Evolutionary conservation across 2,113 vertebrate genomes (phyloP).

Genomic region (Pampusana beccarii): DNA sequence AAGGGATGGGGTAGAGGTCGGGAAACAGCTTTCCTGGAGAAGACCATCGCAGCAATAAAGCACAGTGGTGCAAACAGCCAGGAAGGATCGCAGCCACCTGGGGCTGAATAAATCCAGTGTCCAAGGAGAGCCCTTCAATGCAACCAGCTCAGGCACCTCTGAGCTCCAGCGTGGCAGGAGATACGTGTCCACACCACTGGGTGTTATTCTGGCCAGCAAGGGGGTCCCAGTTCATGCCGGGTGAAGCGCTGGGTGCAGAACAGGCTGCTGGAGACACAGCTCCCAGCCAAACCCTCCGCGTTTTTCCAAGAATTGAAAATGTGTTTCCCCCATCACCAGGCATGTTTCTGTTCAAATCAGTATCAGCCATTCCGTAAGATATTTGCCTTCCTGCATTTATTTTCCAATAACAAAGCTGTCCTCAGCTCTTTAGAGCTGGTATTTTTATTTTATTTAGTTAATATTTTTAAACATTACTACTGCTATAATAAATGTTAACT

Average conservation of each 20-base stretch:
- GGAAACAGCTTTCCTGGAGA: background rate
- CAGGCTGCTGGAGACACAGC: background rate
- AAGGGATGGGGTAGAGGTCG: background rate
- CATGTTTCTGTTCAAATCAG: slow-evolving; percentile 47
- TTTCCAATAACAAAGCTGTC: slow-evolving; percentile 62
- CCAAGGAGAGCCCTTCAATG: background rate
- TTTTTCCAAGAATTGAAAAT: background rate
- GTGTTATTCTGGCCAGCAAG: background rate
- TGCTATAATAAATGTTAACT: slow-evolving; percentile 62
- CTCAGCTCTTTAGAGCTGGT: slow-evolving; percentile 51
- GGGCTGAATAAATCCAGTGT: background rate
- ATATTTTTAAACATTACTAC: slow-evolving; percentile 64
- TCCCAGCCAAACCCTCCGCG: background rate
- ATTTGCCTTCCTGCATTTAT: slow-evolving; percentile 64
- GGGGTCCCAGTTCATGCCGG: rapidly evolving
- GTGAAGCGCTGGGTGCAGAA: background rate
- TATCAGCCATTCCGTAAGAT: slow-evolving; percentile 36
- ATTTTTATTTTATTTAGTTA: slow-evolving; percentile 71
- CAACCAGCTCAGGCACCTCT: background rate
- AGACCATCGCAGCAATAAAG: background rate
- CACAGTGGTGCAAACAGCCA: background rate
- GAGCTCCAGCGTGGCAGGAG: background rate
- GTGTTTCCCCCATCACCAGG: background rate
- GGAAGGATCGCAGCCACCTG: background rate
- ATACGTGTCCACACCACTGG: rapidly evolving